A percentile compares a stretch with the other conserved stretches of the same genome.
Conservation (phyloP, 2,888 invertebrate species). For the Hartigia nigra region DNA sequence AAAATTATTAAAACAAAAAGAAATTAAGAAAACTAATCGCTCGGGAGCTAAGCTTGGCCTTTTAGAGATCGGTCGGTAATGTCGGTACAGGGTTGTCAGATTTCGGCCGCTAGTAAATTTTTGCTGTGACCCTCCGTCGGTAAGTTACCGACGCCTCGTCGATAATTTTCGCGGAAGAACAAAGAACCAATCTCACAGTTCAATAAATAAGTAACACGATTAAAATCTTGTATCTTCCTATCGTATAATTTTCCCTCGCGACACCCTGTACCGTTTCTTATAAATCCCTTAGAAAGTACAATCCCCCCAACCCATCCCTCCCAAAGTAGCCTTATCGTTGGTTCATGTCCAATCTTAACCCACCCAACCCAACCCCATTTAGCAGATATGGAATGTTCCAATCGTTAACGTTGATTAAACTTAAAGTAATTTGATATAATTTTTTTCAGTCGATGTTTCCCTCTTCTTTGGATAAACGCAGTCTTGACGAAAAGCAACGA, state of each 20-base stretch:
- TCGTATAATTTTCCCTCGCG: background rate
- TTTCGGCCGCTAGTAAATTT: background rate
- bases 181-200: background rate
- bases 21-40: background rate
- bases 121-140: background rate
- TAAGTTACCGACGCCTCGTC: background rate
- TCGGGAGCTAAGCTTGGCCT: background rate
- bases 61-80: background rate
- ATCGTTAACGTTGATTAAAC: conserved; percentile 37
- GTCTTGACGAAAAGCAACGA: conserved; percentile 47
- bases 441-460: conserved; percentile 49
- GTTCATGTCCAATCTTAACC: background rate
- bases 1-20: background rate
- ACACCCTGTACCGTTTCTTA: background rate
- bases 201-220: background rate
- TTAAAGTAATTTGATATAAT: conserved; percentile 35
- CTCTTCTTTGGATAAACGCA: conserved; percentile 58
- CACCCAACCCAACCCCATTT: background rate
- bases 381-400: conserved; percentile 15
- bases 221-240: background rate
- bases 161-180: background rate
- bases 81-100: background rate
- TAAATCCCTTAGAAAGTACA: background rate
- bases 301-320: background rate
- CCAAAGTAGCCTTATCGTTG: background rate